A percentile compares a stretch with the other conserved stretches of the same genome.
These are phyloP conservation scores for Musca domestica DNA, from an alignment of 1,140 invertebrate species.

Conservation along the genomic window DNA sequence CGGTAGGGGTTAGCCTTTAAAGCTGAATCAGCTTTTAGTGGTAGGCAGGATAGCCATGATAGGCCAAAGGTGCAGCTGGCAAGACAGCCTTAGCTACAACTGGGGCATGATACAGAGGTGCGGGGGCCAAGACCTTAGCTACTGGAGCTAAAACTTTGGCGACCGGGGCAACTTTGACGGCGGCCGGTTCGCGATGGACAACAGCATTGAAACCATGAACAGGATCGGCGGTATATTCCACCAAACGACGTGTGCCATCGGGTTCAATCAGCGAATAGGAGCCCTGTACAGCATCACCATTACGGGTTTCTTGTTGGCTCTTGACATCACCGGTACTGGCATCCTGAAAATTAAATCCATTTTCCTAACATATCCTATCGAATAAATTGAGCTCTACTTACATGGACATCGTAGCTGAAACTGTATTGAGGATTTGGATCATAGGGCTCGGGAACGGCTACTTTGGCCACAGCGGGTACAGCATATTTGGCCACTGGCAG, in stretches of 20 bases:
- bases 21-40: too few species aligned
- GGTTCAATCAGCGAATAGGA: constrained; percentile 60
- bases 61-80: background rate
- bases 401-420: constrained; percentile 61
- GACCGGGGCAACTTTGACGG: constrained; percentile 42
- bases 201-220: constrained; percentile 58
- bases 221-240: constrained; percentile 59
- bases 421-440: constrained; percentile 61
- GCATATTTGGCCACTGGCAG: constrained; percentile 47
- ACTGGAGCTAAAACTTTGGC: constrained; percentile 46
- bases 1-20: too few species aligned
- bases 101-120: constrained; percentile 41
- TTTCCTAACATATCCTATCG: background rate
- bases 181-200: constrained; percentile 55
- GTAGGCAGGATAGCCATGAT: too few species aligned
- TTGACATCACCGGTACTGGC: constrained; percentile 61
- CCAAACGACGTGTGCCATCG: constrained; percentile 58
- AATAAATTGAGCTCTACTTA: constrained; percentile 32
- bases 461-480: constrained; percentile 52
- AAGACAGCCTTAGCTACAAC: constrained; percentile 33
- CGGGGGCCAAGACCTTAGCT: constrained; percentile 25
- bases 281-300: constrained; percentile 62
- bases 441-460: constrained; percentile 56
- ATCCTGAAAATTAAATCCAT: constrained; percentile 48
- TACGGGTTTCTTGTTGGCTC: constrained; percentile 60